These are phyloP conservation scores for Chelonia mydas DNA, from an alignment of 2,797 vertebrate species.

Conservation along the genomic window DNA sequence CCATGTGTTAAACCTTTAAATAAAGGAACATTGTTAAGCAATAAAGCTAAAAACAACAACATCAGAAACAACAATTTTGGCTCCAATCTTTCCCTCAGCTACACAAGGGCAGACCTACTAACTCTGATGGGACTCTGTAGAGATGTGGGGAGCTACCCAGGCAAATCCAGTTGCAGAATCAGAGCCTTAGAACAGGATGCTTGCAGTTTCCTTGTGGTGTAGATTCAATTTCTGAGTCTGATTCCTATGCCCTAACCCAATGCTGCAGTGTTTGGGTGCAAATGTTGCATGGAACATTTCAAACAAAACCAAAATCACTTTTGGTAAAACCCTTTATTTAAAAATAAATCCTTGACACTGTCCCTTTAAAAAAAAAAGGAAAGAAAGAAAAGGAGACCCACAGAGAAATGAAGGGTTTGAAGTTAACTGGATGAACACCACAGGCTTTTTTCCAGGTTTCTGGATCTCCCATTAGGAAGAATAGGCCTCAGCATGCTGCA, in stretches of 20 bases:
- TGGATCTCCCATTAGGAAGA: not conserved
- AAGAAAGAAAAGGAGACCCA: accelerated
- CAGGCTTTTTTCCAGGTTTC: not conserved
- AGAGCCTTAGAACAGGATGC: not conserved
- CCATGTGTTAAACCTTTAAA: not conserved
- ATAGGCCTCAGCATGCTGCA: not conserved
- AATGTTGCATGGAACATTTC: not conserved
- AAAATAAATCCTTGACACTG: not conserved
- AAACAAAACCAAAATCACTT: not conserved
- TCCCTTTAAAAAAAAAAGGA: not conserved
- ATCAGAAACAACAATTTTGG: not conserved
- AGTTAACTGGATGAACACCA: not conserved
- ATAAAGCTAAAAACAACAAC: not conserved
- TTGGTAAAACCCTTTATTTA: not conserved
- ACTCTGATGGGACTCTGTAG: not conserved
- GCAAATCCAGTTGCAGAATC: not conserved
- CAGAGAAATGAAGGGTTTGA: not conserved
- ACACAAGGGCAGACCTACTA: not conserved
- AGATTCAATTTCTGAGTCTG: not conserved
- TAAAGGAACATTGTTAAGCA: not conserved
- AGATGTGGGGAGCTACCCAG: not conserved
- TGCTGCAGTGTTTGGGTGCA: not conserved
- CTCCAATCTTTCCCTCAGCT: not conserved
- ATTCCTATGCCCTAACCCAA: not conserved
- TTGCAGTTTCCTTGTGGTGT: not conserved